Percentiles rank a stretch among this genome's conserved stretches.
Evolutionary conservation across 2,888 invertebrate species (phyloP).

Genomic region (Drosophila barbarae): DNA sequence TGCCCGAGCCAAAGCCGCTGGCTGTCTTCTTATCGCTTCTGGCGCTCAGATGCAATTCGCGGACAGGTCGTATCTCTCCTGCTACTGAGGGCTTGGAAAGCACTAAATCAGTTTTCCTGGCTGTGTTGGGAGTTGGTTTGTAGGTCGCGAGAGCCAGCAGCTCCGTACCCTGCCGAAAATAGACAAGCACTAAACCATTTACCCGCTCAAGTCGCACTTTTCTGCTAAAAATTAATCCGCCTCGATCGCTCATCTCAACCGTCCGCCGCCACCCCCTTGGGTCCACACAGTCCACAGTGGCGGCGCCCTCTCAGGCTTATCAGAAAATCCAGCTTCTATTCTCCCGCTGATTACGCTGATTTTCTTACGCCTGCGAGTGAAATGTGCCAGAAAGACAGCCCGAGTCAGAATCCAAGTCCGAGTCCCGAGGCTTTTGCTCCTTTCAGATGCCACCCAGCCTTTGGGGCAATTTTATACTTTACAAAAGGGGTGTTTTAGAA

Average conservation of each 20-base stretch:
- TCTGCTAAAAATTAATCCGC: conserved; percentile 54
- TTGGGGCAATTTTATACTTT: conserved; percentile 4
- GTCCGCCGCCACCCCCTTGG: conserved; percentile 23
- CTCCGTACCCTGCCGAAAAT: conserved; percentile 72
- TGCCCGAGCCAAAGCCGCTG: conserved; percentile 24
- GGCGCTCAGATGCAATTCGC: conserved; percentile 25
- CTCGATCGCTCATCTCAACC: conserved; percentile 19
- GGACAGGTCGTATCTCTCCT: conserved; percentile 21
- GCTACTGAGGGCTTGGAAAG: conserved; percentile 8
- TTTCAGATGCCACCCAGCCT: background rate
- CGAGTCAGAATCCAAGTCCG: background rate
- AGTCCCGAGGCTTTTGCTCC: background rate
- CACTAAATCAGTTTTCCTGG: conserved; percentile 28
- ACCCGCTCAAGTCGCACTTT: conserved; percentile 57
- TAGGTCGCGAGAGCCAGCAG: conserved; percentile 62
- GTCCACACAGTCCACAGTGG: conserved; percentile 59
- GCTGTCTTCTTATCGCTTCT: conserved; percentile 33
- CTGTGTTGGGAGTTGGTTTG: conserved; percentile 30
- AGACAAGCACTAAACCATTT: conserved; percentile 61
- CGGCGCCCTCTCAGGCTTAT: conserved; percentile 49
- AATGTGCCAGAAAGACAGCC: conserved; percentile 40
- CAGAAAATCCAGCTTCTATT: conserved; percentile 50
- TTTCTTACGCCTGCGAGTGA: conserved; percentile 19
- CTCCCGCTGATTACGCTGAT: conserved; percentile 37
- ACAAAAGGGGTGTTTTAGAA: background rate